A percentile compares a stretch with the other conserved stretches of the same genome.
These are phyloP conservation scores for Hypocryptadius cinnamomeus DNA, from an alignment of 2,113 vertebrate species.

Conservation along the genomic window DNA sequence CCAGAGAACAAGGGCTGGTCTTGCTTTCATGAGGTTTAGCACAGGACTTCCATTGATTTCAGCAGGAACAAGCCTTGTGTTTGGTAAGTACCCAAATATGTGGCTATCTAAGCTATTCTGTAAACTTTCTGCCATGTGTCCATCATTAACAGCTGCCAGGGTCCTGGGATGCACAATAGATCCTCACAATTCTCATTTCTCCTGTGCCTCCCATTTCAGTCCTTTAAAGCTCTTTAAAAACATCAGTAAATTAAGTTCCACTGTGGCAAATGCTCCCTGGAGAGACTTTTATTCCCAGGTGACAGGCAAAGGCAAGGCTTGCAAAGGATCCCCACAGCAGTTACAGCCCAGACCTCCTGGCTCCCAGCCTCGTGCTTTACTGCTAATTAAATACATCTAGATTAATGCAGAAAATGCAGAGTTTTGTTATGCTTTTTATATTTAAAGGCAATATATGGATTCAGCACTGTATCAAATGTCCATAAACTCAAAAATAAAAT, in stretches of 20 bases:
- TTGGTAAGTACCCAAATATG: background rate
- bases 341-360: constrained; percentile 45
- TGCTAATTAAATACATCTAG: constrained; percentile 41
- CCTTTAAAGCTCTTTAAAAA: constrained; percentile 37
- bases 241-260: constrained; percentile 10
- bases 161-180: background rate
- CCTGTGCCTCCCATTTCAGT: background rate
- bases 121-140: background rate
- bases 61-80: background rate
- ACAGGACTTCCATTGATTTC: background rate
- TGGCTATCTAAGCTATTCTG: background rate
- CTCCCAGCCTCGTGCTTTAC: constrained; percentile 20
- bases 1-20: background rate
- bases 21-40: background rate
- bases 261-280: background rate
- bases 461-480: constrained; percentile 37
- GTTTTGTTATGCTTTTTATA: constrained; percentile 24
- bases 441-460: constrained; percentile 40
- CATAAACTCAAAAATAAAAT: constrained; percentile 32
- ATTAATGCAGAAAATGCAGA: constrained; percentile 21
- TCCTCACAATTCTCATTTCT: constrained; percentile 9
- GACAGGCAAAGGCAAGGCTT: constrained; percentile 19
- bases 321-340: constrained; percentile 7
- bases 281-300: constrained; percentile 42
- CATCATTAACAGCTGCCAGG: background rate